Evolutionary conservation across 2,888 invertebrate species (phyloP).

Genomic region (Noctua janthe): DNA sequence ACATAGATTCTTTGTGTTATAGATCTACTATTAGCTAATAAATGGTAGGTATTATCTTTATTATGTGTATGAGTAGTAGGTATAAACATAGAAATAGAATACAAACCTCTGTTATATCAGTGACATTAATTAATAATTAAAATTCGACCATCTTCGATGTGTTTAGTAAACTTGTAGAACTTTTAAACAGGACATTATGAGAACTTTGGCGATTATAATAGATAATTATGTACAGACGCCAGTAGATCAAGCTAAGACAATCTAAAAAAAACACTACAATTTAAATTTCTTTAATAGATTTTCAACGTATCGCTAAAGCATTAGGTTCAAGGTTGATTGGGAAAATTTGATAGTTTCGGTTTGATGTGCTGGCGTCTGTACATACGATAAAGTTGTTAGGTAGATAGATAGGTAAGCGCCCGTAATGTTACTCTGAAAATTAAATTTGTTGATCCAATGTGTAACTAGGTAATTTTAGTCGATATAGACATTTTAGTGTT

Average conservation of each 20-base stretch:
- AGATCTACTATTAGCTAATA: conserved; percentile 60
- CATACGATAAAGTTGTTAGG: conserved; percentile 46
- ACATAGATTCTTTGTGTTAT: conserved; percentile 38
- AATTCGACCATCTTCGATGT: conserved; percentile 40
- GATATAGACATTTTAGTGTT: conserved; percentile 51
- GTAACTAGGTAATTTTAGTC: conserved; percentile 44
- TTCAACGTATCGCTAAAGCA: too few relatives aligned
- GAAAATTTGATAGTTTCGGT: too few relatives aligned
- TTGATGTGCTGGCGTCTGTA: background rate
- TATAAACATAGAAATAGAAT: conserved; percentile 46
- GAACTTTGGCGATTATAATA: conserved; percentile 24
- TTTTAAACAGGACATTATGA: conserved; percentile 25
- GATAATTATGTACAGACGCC: background rate
- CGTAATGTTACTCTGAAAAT: conserved; percentile 37
- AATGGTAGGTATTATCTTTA: conserved; percentile 40
- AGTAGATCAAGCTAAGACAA: too few relatives aligned
- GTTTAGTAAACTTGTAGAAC: conserved; percentile 33
- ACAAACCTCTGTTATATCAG: conserved; percentile 42
- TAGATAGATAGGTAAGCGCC: conserved; percentile 32
- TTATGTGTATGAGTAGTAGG: conserved; percentile 49
- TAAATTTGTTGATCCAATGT: conserved; percentile 46
- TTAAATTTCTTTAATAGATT: too few relatives aligned
- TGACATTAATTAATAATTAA: conserved; percentile 32
- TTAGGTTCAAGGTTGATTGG: too few relatives aligned
- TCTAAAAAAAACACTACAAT: too few relatives aligned